Evolutionary conservation across 92 coral and sea anemone species (phyloP), one percentile per base, ranked within the genome.

Genomic region (Virgularia gustaviana): DNA sequence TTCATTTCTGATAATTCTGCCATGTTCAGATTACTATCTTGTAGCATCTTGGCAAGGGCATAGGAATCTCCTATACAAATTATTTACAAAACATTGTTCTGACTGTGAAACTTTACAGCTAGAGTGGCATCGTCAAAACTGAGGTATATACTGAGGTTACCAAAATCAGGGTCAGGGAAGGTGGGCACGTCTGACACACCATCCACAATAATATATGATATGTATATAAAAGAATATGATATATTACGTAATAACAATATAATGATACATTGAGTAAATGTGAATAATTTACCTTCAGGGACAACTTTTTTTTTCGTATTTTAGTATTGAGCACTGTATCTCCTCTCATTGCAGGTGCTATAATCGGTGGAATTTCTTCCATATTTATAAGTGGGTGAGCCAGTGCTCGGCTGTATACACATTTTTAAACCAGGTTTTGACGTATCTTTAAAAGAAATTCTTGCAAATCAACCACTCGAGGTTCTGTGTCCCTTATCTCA

Each of bases 181-280:
- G n/a, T n/a, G n/a, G n/a, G n/a, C n/a, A n/a, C n/a, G n/a, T n/a
- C n/a, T n/a, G n/a, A n/a, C n/a, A n/a, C n/a, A n/a, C n/a, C n/a
- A n/a, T n/a, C n/a, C n/a, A n/a, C n/a, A n/a, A 54, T 54, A 36
- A 25, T 36, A 2, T 25, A 54, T 10, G 61, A 54, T 7, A 54
- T 54, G 2, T 25, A 36, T 54, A 54, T 2, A 19, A 29, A 18
- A 54, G 22, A 9, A n/a, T 54, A 18, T 25, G 9, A 1, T 25
- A 9, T 18, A 9, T 10, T 39, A 36, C n/a, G n/a, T n/a, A n/a
- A n/a, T n/a, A n/a, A n/a, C n/a, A n/a, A 49, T 49, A 16, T 16
- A 49, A 49, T 49, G 56, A 22, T 54, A 54, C 60, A 30, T 54
- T 54, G 31, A 54, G 60, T 3, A 54, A 54, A n/a, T n/a, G n/a